Evolutionary conservation across 2,888 invertebrate species (phyloP).

Genomic region (Andrena flavipes): DNA sequence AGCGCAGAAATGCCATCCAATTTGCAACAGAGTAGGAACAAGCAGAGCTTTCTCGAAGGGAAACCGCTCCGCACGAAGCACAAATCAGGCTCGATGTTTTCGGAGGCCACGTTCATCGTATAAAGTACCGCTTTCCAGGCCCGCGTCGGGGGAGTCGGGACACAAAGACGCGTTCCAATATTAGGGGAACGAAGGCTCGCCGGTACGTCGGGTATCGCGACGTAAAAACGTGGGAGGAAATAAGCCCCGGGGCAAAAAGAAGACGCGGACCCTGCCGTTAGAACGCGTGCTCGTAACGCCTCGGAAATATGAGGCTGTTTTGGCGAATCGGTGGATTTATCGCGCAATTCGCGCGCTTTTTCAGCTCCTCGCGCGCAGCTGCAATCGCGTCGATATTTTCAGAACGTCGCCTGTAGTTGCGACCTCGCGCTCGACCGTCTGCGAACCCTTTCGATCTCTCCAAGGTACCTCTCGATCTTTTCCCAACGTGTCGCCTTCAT

Average conservation of each 20-base stretch:
- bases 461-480: not conserved
- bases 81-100: slow-evolving; percentile 33
- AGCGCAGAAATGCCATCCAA: not conserved
- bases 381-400: slow-evolving; percentile 62
- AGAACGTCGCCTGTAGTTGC: slow-evolving; percentile 41
- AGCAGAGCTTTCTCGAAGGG: not conserved
- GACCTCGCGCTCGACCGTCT: slow-evolving; percentile 41
- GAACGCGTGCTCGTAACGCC: slow-evolving; percentile 42
- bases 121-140: slow-evolving; percentile 14
- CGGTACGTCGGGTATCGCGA: not conserved
- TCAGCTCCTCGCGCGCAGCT: slow-evolving; percentile 32
- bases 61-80: slow-evolving; percentile 1
- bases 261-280: slow-evolving; percentile 14
- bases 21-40: slow-evolving; percentile 19
- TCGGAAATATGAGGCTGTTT: slow-evolving; percentile 65
- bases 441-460: slow-evolving; percentile 39
- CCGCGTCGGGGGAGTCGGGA: not conserved
- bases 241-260: slow-evolving; percentile 5
- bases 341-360: slow-evolving; percentile 51
- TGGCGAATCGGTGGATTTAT: slow-evolving; percentile 64
- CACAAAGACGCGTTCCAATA: slow-evolving; percentile 23
- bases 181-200: slow-evolving; percentile 13
- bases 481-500: not conserved
- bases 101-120: not conserved
- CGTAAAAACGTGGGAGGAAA: slow-evolving; percentile 28